phyloP scores from a whole-genome alignment of 1,140 invertebrate species.

The Phortica variegata region DNA sequence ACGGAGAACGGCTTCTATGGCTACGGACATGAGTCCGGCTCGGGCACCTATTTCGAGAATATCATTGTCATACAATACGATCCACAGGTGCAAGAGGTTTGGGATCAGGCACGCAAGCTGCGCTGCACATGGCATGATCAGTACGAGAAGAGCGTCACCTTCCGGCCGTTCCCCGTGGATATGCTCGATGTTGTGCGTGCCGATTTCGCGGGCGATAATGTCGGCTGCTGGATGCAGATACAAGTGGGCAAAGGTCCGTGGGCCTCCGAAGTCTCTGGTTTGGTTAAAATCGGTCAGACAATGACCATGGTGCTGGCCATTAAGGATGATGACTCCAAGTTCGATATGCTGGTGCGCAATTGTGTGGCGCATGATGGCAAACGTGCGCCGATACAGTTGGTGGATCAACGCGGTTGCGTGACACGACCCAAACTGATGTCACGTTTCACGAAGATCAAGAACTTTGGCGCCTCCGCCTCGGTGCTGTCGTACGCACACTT shows the following conservation, averaged over 20 bases:
- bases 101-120: conserved; percentile 91
- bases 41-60: conserved; percentile 92
- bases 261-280: conserved; percentile 90
- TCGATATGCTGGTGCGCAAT: conserved; percentile 92
- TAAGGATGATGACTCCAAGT: conserved; percentile 93
- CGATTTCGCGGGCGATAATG: conserved; percentile 93
- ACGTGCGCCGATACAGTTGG: conserved; percentile 89
- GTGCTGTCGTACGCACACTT: conserved; percentile 91
- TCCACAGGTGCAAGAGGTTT: conserved; percentile 92
- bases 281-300: conserved; percentile 93
- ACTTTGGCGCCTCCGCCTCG: conserved; percentile 88
- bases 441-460: conserved; percentile 91
- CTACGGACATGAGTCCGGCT: conserved; percentile 79
- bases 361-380: conserved; percentile 94
- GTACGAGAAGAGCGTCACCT: conserved; percentile 93
- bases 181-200: conserved; percentile 92
- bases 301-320: conserved; percentile 97
- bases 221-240: conserved; percentile 94
- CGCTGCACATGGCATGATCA: conserved; percentile 95
- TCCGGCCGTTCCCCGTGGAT: conserved; percentile 91
- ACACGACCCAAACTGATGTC: conserved; percentile 91
- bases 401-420: conserved; percentile 90
- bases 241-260: conserved; percentile 94
- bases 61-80: conserved; percentile 94
- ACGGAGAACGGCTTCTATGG: conserved; percentile 84